These are phyloP conservation scores for Carollia perspicillata DNA, from an alignment of 2,113 vertebrate genomes.

Conservation along the genomic window DNA sequence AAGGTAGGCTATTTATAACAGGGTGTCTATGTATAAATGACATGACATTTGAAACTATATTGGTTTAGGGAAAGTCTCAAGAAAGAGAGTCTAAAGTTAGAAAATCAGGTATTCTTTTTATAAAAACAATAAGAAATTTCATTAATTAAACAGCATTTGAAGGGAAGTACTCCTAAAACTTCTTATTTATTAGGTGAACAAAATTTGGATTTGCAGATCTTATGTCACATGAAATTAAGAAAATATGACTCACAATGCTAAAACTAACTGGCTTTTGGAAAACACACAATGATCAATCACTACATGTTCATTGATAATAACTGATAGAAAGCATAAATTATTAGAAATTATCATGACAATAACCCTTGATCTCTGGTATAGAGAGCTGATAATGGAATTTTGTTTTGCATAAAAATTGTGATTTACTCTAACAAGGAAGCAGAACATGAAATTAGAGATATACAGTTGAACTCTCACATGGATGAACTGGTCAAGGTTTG, in stretches of 20 bases:
- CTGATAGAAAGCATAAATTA: neutral
- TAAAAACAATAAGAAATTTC: neutral
- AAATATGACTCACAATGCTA: neutral
- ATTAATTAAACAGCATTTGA: neutral
- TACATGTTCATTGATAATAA: neutral
- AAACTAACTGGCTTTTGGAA: neutral
- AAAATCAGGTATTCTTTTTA: neutral
- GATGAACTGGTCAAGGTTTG: neutral
- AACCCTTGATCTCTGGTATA: neutral
- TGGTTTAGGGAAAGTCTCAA: neutral
- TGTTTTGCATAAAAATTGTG: neutral
- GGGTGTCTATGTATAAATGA: neutral
- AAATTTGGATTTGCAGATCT: neutral
- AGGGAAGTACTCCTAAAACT: neutral
- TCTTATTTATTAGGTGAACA: neutral
- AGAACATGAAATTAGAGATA: neutral
- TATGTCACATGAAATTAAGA: constrained; percentile 6
- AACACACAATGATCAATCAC: neutral
- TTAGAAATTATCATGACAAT: neutral
- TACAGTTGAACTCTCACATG: neutral
- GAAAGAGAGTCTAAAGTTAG: neutral
- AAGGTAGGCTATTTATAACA: neutral
- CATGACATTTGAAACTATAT: neutral
- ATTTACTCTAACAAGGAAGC: neutral
- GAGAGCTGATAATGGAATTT: neutral